phyloP scores from a whole-genome alignment of 1,140 invertebrate species.

The Sycophila sp. region DNA sequence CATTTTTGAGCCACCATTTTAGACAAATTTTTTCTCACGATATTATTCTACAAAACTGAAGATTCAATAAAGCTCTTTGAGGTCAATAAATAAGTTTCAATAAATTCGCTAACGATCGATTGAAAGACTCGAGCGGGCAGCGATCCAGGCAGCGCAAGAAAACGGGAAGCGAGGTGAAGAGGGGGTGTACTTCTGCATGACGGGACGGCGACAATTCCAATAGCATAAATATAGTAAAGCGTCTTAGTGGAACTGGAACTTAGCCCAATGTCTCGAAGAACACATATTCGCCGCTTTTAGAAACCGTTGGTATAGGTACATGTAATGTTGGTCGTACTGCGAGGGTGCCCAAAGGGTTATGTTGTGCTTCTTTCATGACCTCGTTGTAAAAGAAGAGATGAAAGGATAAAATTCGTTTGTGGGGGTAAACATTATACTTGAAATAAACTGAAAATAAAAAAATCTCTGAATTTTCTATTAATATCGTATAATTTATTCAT shows the following conservation, averaged over 20 bases:
- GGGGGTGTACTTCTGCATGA: not conserved
- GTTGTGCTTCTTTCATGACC: not conserved
- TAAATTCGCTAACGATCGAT: not conserved
- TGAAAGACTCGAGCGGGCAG: not conserved
- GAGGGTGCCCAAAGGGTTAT: not conserved
- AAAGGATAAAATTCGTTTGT: not conserved
- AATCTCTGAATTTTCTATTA: no score
- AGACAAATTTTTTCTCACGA: no score
- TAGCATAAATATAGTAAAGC: constrained; percentile 39
- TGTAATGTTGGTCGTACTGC: no score
- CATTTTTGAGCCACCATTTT: no score
- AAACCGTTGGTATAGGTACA: not conserved
- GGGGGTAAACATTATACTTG: not conserved
- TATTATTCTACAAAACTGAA: not conserved
- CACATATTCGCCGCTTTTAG: constrained; percentile 46
- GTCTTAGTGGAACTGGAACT: constrained; percentile 42
- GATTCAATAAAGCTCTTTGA: not conserved
- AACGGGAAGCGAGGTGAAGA: not conserved
- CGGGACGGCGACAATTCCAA: constrained; percentile 4
- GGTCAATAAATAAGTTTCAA: not conserved
- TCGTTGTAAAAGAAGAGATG: not conserved
- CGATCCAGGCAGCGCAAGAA: not conserved
- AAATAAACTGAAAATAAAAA: not conserved
- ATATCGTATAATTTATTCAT: no score
- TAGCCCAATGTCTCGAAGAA: constrained; percentile 36